Conservation (phyloP, 2,888 invertebrate species). For the Cylloceria caligata region DNA sequence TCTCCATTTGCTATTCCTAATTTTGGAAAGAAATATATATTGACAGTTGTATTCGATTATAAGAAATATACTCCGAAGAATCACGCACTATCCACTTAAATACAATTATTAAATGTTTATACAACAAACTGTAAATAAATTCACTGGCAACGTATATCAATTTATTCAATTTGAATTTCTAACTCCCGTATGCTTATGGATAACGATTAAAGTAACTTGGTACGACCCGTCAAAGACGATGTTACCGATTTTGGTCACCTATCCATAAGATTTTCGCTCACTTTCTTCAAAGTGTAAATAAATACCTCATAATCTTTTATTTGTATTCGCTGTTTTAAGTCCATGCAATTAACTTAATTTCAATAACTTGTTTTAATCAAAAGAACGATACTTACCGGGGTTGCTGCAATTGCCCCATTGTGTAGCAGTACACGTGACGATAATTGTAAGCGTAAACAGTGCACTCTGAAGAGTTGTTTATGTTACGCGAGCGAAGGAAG, state of each 20-base stretch:
- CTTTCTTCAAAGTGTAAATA: not conserved
- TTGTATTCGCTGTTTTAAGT: not conserved
- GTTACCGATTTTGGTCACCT: not conserved
- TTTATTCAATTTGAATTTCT: not conserved
- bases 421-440: not conserved
- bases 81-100: not conserved
- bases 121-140: not conserved
- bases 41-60: not conserved
- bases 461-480: not conserved
- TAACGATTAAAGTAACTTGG: too few species aligned
- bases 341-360: not conserved
- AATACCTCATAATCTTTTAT: not conserved
- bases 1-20: not conserved
- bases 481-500: not conserved
- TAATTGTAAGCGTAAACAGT: not conserved
- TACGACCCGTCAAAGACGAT: not conserved
- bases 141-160: not conserved
- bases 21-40: slow-evolving; percentile 15
- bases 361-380: too few species aligned
- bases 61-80: not conserved
- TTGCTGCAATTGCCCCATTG: slow-evolving; percentile 10
- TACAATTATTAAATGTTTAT: not conserved
- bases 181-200: too few species aligned
- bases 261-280: not conserved
- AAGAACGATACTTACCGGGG: slow-evolving; percentile 18